Conservation (phyloP, 30 jellyfish, hydroid and myxozoan species). For the Aurelia aurita complex sp. Pacific region DNA sequence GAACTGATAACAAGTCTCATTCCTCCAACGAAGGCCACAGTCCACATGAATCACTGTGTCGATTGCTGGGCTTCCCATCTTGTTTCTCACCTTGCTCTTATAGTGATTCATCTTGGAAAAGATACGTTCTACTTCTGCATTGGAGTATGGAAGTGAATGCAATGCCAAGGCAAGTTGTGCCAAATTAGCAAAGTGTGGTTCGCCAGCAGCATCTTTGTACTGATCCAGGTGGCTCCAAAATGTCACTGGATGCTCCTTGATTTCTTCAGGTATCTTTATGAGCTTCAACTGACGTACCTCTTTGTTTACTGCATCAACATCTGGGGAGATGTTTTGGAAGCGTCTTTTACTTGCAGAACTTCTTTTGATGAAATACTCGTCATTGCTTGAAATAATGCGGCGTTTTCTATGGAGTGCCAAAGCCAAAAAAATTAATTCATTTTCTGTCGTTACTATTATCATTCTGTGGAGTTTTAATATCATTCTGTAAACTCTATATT, state of each 20-base stretch:
- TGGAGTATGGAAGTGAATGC: constrained; percentile 50
- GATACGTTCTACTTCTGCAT: constrained; percentile 64
- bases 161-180: constrained; percentile 43
- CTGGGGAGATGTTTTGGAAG: constrained; percentile 30
- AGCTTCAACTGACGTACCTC: constrained; percentile 18
- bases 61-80: constrained; percentile 56
- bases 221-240: constrained; percentile 42
- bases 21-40: constrained; percentile 34
- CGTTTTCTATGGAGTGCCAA: no score
- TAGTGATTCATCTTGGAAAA: constrained; percentile 37
- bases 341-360: constrained; percentile 23
- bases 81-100: constrained; percentile 38
- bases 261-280: constrained; percentile 31
- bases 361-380: constrained; percentile 34
- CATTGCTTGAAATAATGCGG: constrained; percentile 23
- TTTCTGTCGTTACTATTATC: no score
- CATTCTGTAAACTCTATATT: no score
- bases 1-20: no score
- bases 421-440: no score
- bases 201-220: constrained; percentile 48
- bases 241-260: constrained; percentile 20
- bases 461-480: no score
- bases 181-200: constrained; percentile 23
- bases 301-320: constrained; percentile 32
- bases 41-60: constrained; percentile 41